Evolutionary conservation across 2,113 vertebrate genomes (phyloP), one percentile per base, ranked within the genome.

Genomic region (Antigone vipio): DNA sequence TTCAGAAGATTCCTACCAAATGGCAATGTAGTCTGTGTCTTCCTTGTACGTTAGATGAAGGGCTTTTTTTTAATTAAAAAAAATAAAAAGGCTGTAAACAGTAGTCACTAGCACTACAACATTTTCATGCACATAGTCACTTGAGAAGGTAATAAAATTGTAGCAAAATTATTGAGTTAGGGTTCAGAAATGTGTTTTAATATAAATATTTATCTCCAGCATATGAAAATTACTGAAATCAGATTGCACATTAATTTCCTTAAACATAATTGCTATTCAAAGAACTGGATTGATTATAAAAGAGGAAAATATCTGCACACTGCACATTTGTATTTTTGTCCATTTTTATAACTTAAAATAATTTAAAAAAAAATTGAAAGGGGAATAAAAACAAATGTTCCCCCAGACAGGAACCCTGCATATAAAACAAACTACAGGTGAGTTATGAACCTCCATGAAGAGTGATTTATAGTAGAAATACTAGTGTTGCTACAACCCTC

Each of bases 381-480:
- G 34, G 21, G 17, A 84, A 75, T 89, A 85, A 88, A 94, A 92
- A 47, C 27, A 89, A 92, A 89, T 24, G 30, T 89, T 68, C 35
- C 76, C 66, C 53, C 29, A 47, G 45, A 85, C 27, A 27, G 24
- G 55, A 88, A 92, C 32, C 3, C 27, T 71, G 53, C 26, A 79
- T 63, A 53, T 50, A 93, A 81, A 85, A 56, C 53, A 92, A 91
- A 83, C n/a, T 58, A 47, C 69, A 49, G 26, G 68, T 50, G 26
- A 96, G 32, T 85, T 95, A 89, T 23, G 35, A 79, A 66, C 24
- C 32, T 73, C 63, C 50, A 79, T 13, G 58, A 94, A 91, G 30
- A 85, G 11, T 45, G 84, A 93, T 88, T 94, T 88, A 67, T 76
- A 82, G 35, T 4, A 78, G 77, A 96, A 97, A 91, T 76, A 79